Evolutionary conservation across 23 tunicate species (phyloP).

Genomic region (Halocynthia roretzi): DNA sequence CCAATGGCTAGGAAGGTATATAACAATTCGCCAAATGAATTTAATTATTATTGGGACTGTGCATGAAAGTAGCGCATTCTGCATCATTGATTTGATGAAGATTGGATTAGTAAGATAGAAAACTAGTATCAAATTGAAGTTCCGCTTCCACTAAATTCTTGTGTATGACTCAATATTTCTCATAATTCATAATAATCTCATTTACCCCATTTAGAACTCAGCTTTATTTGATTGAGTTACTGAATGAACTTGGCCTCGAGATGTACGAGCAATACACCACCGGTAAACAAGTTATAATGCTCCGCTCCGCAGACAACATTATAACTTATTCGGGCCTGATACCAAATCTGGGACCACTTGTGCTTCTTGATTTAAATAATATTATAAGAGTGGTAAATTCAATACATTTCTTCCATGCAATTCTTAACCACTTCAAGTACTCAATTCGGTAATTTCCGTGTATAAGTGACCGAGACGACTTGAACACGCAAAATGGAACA

Average conservation of each 20-base stretch:
- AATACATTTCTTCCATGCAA: too few relatives aligned
- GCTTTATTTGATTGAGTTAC: slow-evolving; percentile 29
- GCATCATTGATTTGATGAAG: background rate
- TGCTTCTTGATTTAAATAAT: slow-evolving; percentile 17
- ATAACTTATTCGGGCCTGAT: slow-evolving; percentile 41
- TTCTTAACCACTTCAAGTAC: too few relatives aligned
- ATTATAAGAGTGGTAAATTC: slow-evolving; percentile 23
- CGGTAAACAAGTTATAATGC: slow-evolving; percentile 36
- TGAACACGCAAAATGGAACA: too few relatives aligned
- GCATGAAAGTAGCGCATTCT: background rate
- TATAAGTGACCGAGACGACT: too few relatives aligned
- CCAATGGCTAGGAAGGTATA: slow-evolving; percentile 81
- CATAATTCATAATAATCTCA: too few relatives aligned
- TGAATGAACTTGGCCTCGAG: slow-evolving; percentile 51
- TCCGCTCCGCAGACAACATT: slow-evolving; percentile 21
- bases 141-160: too few relatives aligned
- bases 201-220: slow-evolving; percentile 18
- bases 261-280: slow-evolving; percentile 39
- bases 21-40: background rate
- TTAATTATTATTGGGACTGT: slow-evolving; percentile 2
- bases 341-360: slow-evolving; percentile 41
- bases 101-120: too few relatives aligned
- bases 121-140: too few relatives aligned
- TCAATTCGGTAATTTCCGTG: too few relatives aligned
- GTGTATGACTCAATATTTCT: too few relatives aligned